Base-by-base conservation (phyloP, 2,888 invertebrate species). In the Cephus sareptanus region DNA sequence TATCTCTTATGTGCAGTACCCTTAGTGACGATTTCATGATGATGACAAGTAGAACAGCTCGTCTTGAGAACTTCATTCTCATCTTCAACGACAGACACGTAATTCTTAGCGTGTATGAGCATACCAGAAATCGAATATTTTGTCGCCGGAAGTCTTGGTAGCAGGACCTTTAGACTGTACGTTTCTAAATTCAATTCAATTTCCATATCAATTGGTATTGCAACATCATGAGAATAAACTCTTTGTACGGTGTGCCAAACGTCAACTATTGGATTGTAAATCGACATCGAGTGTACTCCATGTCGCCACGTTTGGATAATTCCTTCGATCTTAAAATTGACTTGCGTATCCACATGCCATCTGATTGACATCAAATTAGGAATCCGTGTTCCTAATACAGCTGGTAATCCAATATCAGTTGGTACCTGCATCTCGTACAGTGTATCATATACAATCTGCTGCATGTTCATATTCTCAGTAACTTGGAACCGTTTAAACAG, bases 221-320 rank as follows among this genome's bases (percentile, higher is more conserved):
- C 83, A 1, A 81, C 68, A 76, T 92, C 92, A 12, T 85, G 81
- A 0, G 88, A 80, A 6, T 87, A 84, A 4, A 87, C 83, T 76
- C 89, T 88, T 37, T 86, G 84, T 76, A 92, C 83, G 13, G 92
- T 91, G 81, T 93, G 93, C 91, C 91, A 92, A 35, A 89, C 82
- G 81, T 92, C 91, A 6, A 85, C 85, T 74, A 93, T 84, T 0
- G 93, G 92, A 87, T 93, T 92, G 85, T 92, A 92, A 74, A 92
- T 85, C n/a, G 87, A 85, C 81, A 92, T 87, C 34, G 87, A 89
- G 75, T 89, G 86, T 35, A 87, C 86, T 0, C 87, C 87, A 76
- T 91, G 90, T n/a, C 82, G 85, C 90, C 90, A 91, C 11, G 85
- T 76, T 35, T 84, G 85, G n/a, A 83, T 79, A 33, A 91, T 89